Conservation (phyloP, 2,797 vertebrate species). For the Schizopygopsis malacanthus region DNA sequence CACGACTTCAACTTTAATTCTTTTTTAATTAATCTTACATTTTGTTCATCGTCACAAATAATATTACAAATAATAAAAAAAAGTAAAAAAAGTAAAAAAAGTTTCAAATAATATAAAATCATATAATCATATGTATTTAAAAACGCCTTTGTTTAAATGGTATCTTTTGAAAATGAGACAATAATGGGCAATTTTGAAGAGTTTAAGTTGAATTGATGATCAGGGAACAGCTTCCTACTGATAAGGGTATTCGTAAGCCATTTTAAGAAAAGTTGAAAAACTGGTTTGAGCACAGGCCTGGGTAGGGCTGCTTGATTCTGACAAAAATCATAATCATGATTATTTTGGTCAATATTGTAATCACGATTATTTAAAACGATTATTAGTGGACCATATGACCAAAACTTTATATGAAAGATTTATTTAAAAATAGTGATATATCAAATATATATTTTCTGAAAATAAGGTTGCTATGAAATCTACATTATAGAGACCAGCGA, state of each 20-base stretch:
- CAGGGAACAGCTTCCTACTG: conserved; percentile 2
- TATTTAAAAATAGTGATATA: no score
- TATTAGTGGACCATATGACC: no score
- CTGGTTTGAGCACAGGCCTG: conserved; percentile 20
- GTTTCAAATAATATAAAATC: background rate
- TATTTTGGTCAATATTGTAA: no score
- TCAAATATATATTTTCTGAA: no score
- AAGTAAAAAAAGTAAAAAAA: no score
- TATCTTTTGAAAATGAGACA: background rate
- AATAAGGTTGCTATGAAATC: no score
- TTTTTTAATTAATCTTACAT: no score
- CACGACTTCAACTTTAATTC: background rate
- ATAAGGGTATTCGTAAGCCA: background rate
- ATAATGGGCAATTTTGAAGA: background rate
- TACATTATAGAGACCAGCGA: no score
- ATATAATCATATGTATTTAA: background rate
- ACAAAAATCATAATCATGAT: no score
- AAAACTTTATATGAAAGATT: no score
- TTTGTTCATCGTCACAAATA: background rate
- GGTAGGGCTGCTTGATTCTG: background rate
- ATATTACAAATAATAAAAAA: no score
- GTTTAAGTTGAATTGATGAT: background rate
- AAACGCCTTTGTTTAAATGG: background rate
- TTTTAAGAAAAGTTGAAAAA: conserved; percentile 33
- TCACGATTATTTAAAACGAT: no score